These are phyloP conservation scores for Bucco capensis DNA, from an alignment of 2,113 vertebrate genomes.

Conservation along the genomic window DNA sequence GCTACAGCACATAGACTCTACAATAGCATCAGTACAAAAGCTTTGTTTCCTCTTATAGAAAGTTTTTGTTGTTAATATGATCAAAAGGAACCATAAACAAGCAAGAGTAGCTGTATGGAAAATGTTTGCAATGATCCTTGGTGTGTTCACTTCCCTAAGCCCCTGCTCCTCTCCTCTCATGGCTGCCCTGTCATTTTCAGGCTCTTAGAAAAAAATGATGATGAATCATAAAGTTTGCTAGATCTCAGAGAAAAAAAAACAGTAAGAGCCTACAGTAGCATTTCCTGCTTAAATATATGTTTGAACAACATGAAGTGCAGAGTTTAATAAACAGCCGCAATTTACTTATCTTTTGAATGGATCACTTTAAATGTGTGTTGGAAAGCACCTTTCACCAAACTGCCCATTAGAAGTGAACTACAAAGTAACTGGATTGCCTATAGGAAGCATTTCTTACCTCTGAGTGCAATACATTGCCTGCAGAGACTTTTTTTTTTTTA, in stretches of 20 bases:
- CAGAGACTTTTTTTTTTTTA: neutral
- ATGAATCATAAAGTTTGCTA: constrained; percentile 68
- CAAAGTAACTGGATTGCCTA: constrained; percentile 44
- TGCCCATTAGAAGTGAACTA: constrained; percentile 64
- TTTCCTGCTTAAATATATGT: constrained; percentile 69
- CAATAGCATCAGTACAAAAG: constrained; percentile 39
- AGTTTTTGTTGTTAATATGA: constrained; percentile 32
- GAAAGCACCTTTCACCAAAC: constrained; percentile 69
- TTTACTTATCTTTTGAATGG: constrained; percentile 73
- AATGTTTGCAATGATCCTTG: neutral
- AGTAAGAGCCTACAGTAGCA: constrained; percentile 38
- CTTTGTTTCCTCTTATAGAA: constrained; percentile 43
- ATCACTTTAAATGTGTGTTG: constrained; percentile 70
- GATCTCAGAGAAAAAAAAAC: constrained; percentile 17
- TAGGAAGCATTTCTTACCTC: constrained; percentile 49
- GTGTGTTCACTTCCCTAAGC: constrained; percentile 10
- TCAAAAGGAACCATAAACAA: constrained; percentile 46
- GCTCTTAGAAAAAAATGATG: constrained; percentile 26
- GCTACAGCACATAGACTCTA: neutral
- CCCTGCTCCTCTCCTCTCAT: neutral
- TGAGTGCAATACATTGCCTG: constrained; percentile 1
- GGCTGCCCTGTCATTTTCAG: constrained; percentile 61
- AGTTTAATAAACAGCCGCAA: constrained; percentile 61
- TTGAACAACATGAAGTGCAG: constrained; percentile 50
- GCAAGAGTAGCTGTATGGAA: constrained; percentile 20